Conservation (phyloP, 2,113 vertebrate genomes). For the Amphiprion ocellaris region DNA sequence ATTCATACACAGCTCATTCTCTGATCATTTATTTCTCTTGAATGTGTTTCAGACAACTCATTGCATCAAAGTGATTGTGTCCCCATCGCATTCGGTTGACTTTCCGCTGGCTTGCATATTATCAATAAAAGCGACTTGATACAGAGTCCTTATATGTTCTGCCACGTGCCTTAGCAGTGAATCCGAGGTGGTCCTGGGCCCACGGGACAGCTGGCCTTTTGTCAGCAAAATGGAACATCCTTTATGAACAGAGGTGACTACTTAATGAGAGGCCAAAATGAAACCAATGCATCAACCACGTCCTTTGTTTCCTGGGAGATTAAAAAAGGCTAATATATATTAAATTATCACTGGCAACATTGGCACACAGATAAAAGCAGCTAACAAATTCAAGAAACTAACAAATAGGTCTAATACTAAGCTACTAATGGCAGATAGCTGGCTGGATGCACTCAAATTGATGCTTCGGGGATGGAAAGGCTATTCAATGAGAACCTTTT, state of each 20-base stretch:
- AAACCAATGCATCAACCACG: conserved; percentile 4
- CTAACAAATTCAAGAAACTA: neutral
- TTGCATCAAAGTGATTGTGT: conserved; percentile 38
- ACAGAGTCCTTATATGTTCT: conserved; percentile 8
- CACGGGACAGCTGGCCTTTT: conserved; percentile 11
- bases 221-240: conserved; percentile 20
- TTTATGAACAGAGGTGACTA: neutral
- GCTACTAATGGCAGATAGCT: conserved; percentile 7
- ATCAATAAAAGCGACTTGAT: conserved; percentile 36
- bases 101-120: conserved; percentile 36
- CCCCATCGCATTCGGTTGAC: conserved; percentile 20
- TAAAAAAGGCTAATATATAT: conserved; percentile 1
- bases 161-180: neutral
- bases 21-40: neutral
- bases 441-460: conserved; percentile 26
- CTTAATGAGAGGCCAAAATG: conserved; percentile 6
- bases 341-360: neutral
- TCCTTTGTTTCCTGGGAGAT: neutral
- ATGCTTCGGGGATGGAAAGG: conserved; percentile 17
- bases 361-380: neutral
- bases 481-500: conserved; percentile 40
- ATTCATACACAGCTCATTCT: conserved; percentile 10
- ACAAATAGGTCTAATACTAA: conserved; percentile 16
- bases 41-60: conserved; percentile 11
- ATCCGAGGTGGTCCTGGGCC: conserved; percentile 3